Evolutionary conservation across 2,888 invertebrate genomes (phyloP).

Genomic region (Perdita meconis): DNA sequence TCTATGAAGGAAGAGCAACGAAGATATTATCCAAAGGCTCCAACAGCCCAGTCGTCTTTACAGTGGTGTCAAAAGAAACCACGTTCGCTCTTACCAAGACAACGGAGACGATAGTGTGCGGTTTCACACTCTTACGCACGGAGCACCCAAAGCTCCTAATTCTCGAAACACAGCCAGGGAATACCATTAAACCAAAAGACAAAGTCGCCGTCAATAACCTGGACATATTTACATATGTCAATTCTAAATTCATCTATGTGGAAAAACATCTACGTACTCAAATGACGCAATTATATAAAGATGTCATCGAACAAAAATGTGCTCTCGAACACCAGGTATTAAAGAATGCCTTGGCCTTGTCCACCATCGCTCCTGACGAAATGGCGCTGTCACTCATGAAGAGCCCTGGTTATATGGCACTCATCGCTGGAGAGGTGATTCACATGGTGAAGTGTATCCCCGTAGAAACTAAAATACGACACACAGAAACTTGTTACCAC

Average conservation of each 20-base stretch:
- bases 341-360: background rate
- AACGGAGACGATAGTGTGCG: background rate
- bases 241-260: background rate
- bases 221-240: background rate
- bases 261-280: background rate
- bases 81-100: background rate
- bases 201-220: background rate
- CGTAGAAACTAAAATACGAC: constrained; percentile 53
- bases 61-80: background rate
- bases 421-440: constrained; percentile 69
- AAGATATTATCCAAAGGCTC: background rate
- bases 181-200: background rate
- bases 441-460: constrained; percentile 72
- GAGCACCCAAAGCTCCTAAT: constrained; percentile 6
- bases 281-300: background rate
- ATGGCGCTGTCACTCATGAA: constrained; percentile 67
- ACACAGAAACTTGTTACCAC: constrained; percentile 60
- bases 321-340: background rate
- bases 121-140: background rate
- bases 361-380: constrained; percentile 60
- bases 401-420: constrained; percentile 68
- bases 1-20: background rate
- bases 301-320: no score
- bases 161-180: background rate
- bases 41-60: background rate